phyloP scores from a whole-genome alignment of 1,140 invertebrate genomes.

The Habropoda laboriosa region DNA sequence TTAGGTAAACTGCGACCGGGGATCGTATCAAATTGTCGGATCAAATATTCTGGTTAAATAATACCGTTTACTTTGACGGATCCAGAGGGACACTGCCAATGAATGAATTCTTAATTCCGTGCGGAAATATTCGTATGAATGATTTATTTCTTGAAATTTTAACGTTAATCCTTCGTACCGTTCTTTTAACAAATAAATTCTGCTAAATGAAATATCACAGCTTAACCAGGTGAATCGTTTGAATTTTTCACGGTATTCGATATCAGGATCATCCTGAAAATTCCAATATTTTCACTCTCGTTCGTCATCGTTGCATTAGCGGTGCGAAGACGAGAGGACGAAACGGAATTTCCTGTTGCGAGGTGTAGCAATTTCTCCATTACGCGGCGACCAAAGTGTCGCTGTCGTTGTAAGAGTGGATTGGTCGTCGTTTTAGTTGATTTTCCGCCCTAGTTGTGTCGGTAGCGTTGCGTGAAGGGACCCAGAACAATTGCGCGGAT shows the following conservation, averaged over 20 bases:
- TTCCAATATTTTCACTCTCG: too few species aligned
- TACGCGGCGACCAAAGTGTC: not conserved
- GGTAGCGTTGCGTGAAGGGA: not conserved
- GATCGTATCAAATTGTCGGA: not conserved
- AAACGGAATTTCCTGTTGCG: not conserved
- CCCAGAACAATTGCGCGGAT: not conserved
- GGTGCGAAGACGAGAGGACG: not conserved
- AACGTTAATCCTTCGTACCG: too few species aligned
- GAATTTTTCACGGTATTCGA: too few species aligned
- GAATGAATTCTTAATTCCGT: too few species aligned
- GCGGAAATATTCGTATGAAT: too few species aligned
- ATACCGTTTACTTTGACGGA: too few species aligned
- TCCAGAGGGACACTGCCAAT: too few species aligned
- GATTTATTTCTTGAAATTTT: too few species aligned
- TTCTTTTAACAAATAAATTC: too few species aligned
- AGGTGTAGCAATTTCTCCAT: not conserved
- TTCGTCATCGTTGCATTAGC: not conserved
- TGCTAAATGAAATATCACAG: too few species aligned
- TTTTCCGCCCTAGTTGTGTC: constrained; percentile 20
- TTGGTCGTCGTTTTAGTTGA: constrained; percentile 9
- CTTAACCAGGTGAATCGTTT: too few species aligned
- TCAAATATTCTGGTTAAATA: not conserved
- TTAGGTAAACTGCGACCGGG: not conserved
- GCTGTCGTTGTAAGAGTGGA: not conserved
- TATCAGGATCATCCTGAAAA: too few species aligned